Evolutionary conservation across 2,113 vertebrate genomes (phyloP), one percentile per base, ranked within the genome.

Genomic region (Andinoacara biseriatus): DNA sequence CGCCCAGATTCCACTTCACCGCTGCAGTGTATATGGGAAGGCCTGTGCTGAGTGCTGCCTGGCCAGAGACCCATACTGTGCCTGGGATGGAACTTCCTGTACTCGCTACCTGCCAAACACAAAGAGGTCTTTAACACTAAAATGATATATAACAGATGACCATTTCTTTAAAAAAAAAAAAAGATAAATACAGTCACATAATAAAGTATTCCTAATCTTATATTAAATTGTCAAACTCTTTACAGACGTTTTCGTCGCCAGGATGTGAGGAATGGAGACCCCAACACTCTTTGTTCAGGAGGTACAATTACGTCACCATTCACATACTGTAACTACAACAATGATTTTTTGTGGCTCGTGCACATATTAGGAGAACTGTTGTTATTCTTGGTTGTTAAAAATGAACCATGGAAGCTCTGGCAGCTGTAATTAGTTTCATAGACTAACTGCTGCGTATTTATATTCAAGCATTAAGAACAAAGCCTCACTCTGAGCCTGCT

Each of bases 31-130:
- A 92, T 98, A 98, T 0, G 98, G 98, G 65, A 98, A 97, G 82
- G 98, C 96, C 54, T 99, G 98, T 0, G 97, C 97, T 0, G 98
- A 99, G 89, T 99, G 98, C 95, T 99, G 98, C 91, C 94, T 99
- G 87, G 98, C 98, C n/a, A 94, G 98, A 18, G 98, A 99, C 87
- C 98, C 98, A 0, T 99, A 99, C 90, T 99, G 98, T 0, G 98
- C 98, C 84, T 99, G 98, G 98, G 98, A 99, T 1, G 98, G 98
- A 72, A 96, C 91, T 0, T 52, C 95, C 57, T 99, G 98, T 90
- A 99, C 98, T 4, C 97, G 98, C 88, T 99, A 98, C 26, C 95
- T 98, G 78, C 96, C 97, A 85, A 99, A 97, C 91, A 97, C 96
- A 82, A 99, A 98, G 87, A 96, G 97, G 98, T 99, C 35, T 56